Conservation (phyloP, 2,888 invertebrate genomes). For the Scaptomyza cyrtandrae region DNA sequence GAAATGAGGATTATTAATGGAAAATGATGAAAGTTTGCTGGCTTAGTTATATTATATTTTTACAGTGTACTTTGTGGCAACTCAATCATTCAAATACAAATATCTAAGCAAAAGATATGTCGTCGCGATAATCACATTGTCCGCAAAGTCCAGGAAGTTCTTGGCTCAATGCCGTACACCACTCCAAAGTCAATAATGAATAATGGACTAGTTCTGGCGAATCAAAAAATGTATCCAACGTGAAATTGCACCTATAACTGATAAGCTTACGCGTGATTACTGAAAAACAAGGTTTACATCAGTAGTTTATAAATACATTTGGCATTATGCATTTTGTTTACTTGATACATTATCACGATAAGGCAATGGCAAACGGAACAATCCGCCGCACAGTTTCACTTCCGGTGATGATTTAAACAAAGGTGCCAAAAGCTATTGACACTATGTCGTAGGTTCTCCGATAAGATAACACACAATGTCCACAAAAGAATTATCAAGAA, state of each 20-base stretch:
- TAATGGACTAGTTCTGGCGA: slow-evolving; percentile 54
- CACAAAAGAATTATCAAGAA: slow-evolving; percentile 35
- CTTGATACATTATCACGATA: slow-evolving; percentile 46
- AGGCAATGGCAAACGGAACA: slow-evolving; percentile 25
- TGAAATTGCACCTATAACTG: slow-evolving; percentile 28
- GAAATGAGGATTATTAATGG: too few relatives aligned
- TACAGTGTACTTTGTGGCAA: background rate
- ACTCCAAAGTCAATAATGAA: slow-evolving; percentile 40
- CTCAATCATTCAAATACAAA: background rate
- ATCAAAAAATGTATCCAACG: slow-evolving; percentile 40
- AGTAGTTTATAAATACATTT: slow-evolving; percentile 54
- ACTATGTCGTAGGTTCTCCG: slow-evolving; percentile 67
- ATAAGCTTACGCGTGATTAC: slow-evolving; percentile 40
- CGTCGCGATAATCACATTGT: slow-evolving; percentile 3
- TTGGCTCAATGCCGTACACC: background rate
- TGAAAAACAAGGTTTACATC: slow-evolving; percentile 42
- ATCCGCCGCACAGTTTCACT: slow-evolving; percentile 32
- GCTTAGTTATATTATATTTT: background rate
- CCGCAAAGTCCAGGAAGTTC: background rate
- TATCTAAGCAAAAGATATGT: slow-evolving; percentile 14
- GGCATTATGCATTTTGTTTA: slow-evolving; percentile 31
- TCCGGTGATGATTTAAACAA: slow-evolving; percentile 67
- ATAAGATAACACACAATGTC: slow-evolving; percentile 58
- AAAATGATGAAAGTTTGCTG: too few relatives aligned
- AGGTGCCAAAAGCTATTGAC: slow-evolving; percentile 41